These are phyloP conservation scores for Ischnus inquisitorius DNA, from an alignment of 2,888 invertebrate genomes.

Conservation along the genomic window DNA sequence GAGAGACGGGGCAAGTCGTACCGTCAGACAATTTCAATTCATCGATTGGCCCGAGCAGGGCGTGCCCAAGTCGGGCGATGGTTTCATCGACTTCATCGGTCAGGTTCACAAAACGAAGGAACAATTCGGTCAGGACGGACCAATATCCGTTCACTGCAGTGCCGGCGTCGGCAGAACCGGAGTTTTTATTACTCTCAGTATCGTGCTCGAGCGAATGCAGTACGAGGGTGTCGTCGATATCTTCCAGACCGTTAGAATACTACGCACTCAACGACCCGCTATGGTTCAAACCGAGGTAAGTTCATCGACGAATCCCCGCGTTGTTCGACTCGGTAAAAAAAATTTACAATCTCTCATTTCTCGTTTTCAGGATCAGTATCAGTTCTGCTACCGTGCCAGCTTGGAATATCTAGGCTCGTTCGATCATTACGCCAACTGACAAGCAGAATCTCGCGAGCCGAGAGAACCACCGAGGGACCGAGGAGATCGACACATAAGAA, in stretches of 20 bases:
- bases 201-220: slow-evolving; percentile 99
- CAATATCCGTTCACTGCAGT: slow-evolving; percentile 98
- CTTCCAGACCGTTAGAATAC: slow-evolving; percentile 99
- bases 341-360: not conserved
- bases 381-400: slow-evolving; percentile 99
- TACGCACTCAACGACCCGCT: slow-evolving; percentile 98
- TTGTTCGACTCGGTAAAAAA: not conserved
- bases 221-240: slow-evolving; percentile 99
- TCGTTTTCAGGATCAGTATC: slow-evolving; percentile 96
- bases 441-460: slow-evolving; percentile 83
- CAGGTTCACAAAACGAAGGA: slow-evolving; percentile 99
- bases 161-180: slow-evolving; percentile 99
- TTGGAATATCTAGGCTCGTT: slow-evolving; percentile 99
- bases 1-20: slow-evolving; percentile 97
- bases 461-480: slow-evolving; percentile 80
- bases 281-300: slow-evolving; percentile 99
- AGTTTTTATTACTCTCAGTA: slow-evolving; percentile 98
- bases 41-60: slow-evolving; percentile 99
- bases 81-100: slow-evolving; percentile 99
- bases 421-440: slow-evolving; percentile 97
- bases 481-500: slow-evolving; percentile 78
- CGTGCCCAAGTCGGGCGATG: slow-evolving; percentile 99
- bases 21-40: slow-evolving; percentile 98
- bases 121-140: slow-evolving; percentile 99
- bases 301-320: not conserved